Conservation (phyloP, 2,888 invertebrate genomes). For the Aethes cnicana region DNA sequence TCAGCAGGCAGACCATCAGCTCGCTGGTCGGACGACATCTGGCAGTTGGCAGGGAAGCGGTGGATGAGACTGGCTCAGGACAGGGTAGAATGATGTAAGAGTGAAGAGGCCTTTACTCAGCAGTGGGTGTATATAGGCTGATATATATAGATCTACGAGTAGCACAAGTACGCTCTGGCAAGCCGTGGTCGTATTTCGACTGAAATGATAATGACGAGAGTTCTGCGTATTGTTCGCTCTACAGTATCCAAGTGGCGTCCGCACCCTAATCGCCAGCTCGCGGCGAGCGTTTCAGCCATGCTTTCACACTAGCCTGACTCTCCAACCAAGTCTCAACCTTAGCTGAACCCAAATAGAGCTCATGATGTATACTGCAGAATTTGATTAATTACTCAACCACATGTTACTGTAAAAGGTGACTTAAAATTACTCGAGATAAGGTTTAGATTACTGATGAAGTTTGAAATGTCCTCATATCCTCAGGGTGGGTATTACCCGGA, state of each 20-base stretch:
- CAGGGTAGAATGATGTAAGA: too few species aligned
- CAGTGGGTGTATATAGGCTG: too few species aligned
- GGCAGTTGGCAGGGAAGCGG: too few species aligned
- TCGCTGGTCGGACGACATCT: too few species aligned
- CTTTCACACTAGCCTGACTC: conserved; percentile 51
- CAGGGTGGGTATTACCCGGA: conserved; percentile 52
- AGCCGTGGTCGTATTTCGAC: too few species aligned
- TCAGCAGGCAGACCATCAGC: too few species aligned
- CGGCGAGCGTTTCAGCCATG: conserved; percentile 55
- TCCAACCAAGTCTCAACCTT: conserved; percentile 19
- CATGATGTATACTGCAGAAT: neutral
- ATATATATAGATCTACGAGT: too few species aligned
- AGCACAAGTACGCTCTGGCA: too few species aligned
- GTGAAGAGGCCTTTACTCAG: too few species aligned
- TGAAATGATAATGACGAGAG: too few species aligned
- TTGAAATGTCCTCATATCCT: conserved; percentile 33
- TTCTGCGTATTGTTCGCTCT: neutral
- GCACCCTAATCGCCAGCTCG: conserved; percentile 59
- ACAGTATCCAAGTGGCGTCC: conserved; percentile 42
- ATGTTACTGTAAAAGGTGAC: conserved; percentile 9
- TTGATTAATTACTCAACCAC: conserved; percentile 19
- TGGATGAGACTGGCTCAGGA: too few species aligned
- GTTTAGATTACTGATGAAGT: conserved; percentile 34
- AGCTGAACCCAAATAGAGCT: neutral
- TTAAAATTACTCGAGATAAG: conserved; percentile 31